Evolutionary conservation across 2,888 invertebrate species (phyloP).

Genomic region (Drosophila lutescens): DNA sequence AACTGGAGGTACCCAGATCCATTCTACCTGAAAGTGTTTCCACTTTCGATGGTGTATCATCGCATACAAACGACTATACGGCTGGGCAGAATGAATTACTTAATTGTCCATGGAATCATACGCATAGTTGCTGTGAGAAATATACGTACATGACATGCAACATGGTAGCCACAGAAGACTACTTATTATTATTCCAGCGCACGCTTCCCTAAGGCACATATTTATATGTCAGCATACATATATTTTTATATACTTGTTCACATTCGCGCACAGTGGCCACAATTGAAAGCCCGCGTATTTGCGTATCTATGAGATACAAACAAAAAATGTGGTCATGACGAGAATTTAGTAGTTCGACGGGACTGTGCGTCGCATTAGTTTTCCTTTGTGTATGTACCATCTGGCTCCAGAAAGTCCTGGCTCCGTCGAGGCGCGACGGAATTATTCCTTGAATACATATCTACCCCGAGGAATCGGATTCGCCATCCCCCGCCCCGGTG

Average conservation of each 20-base stretch:
- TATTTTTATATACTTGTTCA: not conserved
- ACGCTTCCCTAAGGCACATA: constrained; percentile 28
- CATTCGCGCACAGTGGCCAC: constrained; percentile 27
- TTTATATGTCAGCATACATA: not conserved
- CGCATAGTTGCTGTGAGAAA: constrained; percentile 20
- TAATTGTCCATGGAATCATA: constrained; percentile 31
- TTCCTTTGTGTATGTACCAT: constrained; percentile 13
- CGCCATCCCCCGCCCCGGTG: constrained; percentile 13
- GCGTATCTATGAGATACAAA: constrained; percentile 33
- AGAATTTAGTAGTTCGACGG: not conserved
- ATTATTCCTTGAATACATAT: constrained; percentile 42
- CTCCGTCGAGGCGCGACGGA: constrained; percentile 58
- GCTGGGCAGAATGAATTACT: constrained; percentile 36
- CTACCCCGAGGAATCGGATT: constrained; percentile 23
- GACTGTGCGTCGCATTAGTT: constrained; percentile 7
- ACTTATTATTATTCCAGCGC: constrained; percentile 39
- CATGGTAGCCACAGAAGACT: constrained; percentile 25
- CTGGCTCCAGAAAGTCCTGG: constrained; percentile 53
- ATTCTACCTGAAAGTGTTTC: constrained; percentile 30
- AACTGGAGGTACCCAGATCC: constrained; percentile 8
- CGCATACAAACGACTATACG: constrained; percentile 6
- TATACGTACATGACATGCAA: constrained; percentile 36
- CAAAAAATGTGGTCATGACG: not conserved
- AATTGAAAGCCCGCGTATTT: constrained; percentile 26
- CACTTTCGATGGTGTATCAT: constrained; percentile 21